phyloP scores from a whole-genome alignment of 2,113 vertebrate genomes.

The Ophiodon elongatus region DNA sequence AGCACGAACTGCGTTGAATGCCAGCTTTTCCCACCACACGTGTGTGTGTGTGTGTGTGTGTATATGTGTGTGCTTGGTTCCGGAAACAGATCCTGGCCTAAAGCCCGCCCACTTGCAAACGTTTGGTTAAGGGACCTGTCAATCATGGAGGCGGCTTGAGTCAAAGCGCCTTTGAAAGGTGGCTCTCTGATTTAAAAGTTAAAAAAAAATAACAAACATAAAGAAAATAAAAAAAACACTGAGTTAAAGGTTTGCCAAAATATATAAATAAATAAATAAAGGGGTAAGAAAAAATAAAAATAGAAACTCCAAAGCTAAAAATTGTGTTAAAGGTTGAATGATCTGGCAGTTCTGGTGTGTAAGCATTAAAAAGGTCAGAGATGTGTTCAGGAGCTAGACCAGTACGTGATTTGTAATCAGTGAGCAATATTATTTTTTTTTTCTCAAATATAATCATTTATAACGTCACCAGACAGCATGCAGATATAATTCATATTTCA shows the following conservation, averaged over 20 bases:
- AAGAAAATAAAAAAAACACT: not conserved
- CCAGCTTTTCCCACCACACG: constrained; percentile 46
- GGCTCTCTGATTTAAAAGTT: not conserved
- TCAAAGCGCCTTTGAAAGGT: not conserved
- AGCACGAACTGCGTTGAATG: not conserved
- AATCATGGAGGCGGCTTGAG: not conserved
- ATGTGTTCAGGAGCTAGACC: not conserved
- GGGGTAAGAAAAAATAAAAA: not conserved
- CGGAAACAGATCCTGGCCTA: constrained; percentile 55
- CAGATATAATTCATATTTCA: no score
- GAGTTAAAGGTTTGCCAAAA: not conserved
- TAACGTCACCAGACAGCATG: no score
- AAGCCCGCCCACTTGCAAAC: constrained; percentile 34
- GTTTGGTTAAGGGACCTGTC: constrained; percentile 35
- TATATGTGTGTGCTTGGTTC: constrained; percentile 24
- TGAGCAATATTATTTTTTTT: not conserved
- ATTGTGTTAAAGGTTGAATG: no score
- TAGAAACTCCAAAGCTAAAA: not conserved
- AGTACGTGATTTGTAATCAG: not conserved
- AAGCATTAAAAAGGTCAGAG: no score
- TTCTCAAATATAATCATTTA: not conserved
- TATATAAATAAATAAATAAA: not conserved
- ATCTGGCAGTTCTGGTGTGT: no score
- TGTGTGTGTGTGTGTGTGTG: constrained; percentile 11
- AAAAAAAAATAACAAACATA: not conserved